These are phyloP conservation scores for Macquaria australasica DNA, from an alignment of 2,113 vertebrate genomes.

Conservation along the genomic window DNA sequence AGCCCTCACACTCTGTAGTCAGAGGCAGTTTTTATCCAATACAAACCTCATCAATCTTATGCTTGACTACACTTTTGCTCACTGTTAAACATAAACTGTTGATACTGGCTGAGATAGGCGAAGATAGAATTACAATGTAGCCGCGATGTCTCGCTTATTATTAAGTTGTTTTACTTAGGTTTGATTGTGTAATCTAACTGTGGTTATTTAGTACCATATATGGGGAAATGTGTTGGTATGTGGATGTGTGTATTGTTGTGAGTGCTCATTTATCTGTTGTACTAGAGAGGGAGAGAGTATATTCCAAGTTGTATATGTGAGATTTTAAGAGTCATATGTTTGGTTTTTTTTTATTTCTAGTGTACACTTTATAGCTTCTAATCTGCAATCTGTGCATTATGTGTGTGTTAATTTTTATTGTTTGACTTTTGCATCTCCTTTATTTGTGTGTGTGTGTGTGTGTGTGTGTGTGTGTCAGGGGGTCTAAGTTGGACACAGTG, in stretches of 20 bases:
- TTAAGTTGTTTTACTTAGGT: conserved; percentile 19
- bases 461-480: conserved; percentile 83
- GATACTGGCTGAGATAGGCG: conserved; percentile 30
- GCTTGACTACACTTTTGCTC: conserved; percentile 23
- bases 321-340: background rate
- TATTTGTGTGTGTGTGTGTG: conserved; percentile 17
- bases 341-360: background rate
- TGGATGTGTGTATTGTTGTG: background rate
- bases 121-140: conserved; percentile 22
- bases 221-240: conserved; percentile 26
- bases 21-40: conserved; percentile 37
- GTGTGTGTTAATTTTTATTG: background rate
- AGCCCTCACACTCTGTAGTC: background rate
- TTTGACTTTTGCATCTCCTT: background rate
- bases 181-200: conserved; percentile 27
- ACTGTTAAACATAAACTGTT: conserved; percentile 54
- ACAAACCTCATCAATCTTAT: conserved; percentile 44
- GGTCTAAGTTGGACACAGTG: conserved; percentile 83
- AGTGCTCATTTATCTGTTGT: background rate
- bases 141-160: conserved; percentile 27
- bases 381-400: background rate
- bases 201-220: conserved; percentile 39
- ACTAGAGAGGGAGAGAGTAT: background rate
- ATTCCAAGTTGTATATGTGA: background rate
- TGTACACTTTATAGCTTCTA: background rate